Evolutionary conservation across 2,113 vertebrate species (phyloP).

Genomic region (Salvelinus fontinalis): DNA sequence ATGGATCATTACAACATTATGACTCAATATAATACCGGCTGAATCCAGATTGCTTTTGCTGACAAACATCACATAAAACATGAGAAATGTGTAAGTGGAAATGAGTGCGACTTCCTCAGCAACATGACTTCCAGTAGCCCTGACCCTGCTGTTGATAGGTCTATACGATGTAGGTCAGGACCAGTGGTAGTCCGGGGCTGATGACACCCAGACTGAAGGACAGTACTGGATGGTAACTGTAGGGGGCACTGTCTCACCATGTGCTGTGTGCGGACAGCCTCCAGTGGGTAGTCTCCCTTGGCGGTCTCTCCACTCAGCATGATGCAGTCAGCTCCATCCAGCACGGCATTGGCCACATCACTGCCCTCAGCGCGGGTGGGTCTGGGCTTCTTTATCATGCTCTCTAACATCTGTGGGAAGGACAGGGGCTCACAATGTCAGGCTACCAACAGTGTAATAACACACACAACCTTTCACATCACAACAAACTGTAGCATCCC

Average conservation of each 20-base stretch:
- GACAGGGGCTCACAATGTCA: background rate
- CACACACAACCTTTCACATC: background rate
- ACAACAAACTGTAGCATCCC: background rate
- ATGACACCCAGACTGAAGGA: background rate
- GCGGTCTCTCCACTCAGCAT: conserved; percentile 97
- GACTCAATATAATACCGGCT: background rate
- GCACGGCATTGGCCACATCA: conserved; percentile 93
- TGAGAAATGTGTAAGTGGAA: background rate
- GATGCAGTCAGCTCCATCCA: conserved; percentile 97
- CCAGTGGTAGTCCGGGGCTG: background rate
- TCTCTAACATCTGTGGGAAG: conserved; percentile 91
- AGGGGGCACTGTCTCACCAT: conserved; percentile 74
- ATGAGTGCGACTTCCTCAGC: background rate
- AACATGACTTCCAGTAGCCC: conserved; percentile 7
- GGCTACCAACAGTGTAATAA: background rate
- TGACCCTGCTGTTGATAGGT: background rate
- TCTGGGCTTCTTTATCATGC: conserved; percentile 99
- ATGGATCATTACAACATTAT: background rate
- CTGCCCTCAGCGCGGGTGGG: conserved; percentile 96
- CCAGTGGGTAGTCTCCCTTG: conserved; percentile 97
- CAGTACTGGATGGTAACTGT: background rate
- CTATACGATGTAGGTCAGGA: background rate
- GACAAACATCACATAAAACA: background rate
- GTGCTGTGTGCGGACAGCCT: conserved; percentile 97
- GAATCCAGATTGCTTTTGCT: conserved; percentile 16